phyloP scores from a whole-genome alignment of 30 jellyfish, hydroid and myxozoan species.

The Chironex yamaguchii region DNA sequence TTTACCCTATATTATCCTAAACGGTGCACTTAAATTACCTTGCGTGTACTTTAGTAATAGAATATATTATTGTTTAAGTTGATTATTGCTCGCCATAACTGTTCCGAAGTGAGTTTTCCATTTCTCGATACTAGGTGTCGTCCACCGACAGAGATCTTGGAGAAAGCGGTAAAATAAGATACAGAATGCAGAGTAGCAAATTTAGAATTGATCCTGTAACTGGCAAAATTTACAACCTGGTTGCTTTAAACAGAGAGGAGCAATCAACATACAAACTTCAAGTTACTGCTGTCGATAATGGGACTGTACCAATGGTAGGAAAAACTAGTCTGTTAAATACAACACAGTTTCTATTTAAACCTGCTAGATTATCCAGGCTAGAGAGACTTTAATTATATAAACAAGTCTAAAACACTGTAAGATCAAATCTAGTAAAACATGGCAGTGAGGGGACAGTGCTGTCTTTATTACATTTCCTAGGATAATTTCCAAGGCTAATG shows the following conservation, averaged over 20 bases:
- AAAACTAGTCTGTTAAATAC: no score
- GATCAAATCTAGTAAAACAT: no score
- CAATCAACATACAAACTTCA: slow-evolving; percentile 36
- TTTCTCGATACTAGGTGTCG: slow-evolving; percentile 11
- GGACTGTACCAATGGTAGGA: slow-evolving; percentile 70
- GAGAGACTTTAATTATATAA: no score
- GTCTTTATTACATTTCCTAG: no score
- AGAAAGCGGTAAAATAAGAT: slow-evolving; percentile 18
- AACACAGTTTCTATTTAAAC: no score
- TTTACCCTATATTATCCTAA: no score
- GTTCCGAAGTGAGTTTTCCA: neutral
- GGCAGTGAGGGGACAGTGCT: no score
- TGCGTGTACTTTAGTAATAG: no score
- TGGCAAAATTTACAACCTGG: slow-evolving; percentile 30
- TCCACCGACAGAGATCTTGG: slow-evolving; percentile 66
- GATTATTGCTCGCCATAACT: neutral
- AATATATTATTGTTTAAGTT: neutral
- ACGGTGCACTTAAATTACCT: no score
- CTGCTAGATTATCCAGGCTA: no score
- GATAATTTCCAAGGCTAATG: no score
- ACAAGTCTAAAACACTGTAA: no score
- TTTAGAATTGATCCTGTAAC: slow-evolving; percentile 30
- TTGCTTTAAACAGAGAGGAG: slow-evolving; percentile 43
- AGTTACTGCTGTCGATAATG: slow-evolving; percentile 63
- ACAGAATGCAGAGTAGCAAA: slow-evolving; percentile 29